Percentiles rank a stretch among this genome's conserved stretches.
These are phyloP conservation scores for Synanthedon vespiformis DNA, from an alignment of 2,888 invertebrate species.

Conservation along the genomic window DNA sequence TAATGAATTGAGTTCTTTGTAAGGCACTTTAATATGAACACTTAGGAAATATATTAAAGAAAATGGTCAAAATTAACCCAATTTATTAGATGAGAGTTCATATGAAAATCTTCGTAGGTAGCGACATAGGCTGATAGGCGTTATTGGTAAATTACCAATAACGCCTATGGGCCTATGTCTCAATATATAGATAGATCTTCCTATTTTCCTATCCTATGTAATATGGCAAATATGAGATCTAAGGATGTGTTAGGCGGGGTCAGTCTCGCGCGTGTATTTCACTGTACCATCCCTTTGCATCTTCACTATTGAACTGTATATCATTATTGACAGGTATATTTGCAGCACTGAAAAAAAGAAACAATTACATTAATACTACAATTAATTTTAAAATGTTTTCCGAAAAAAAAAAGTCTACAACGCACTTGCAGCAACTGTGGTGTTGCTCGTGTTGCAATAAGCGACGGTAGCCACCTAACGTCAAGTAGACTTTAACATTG, in stretches of 20 bases:
- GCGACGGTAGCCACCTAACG: no score
- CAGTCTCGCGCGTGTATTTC: constrained; percentile 51
- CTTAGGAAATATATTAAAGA: background rate
- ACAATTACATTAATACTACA: background rate
- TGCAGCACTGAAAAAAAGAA: constrained; percentile 43
- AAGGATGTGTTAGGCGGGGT: constrained; percentile 19
- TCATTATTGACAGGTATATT: constrained; percentile 54
- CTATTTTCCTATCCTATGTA: no score
- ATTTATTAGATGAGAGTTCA: background rate
- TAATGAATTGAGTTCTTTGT: no score
- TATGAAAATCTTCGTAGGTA: background rate
- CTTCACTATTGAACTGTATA: constrained; percentile 60
- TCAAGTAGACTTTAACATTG: no score
- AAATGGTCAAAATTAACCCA: background rate
- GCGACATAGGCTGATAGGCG: background rate
- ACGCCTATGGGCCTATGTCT: no score
- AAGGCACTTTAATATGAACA: background rate
- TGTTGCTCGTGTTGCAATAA: no score
- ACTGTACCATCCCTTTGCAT: constrained; percentile 58
- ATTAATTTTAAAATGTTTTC: no score
- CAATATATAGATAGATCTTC: background rate
- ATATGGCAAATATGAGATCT: background rate
- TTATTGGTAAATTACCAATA: no score
- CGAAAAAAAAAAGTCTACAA: no score
- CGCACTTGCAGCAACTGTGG: no score